Evolutionary conservation across 1,140 invertebrate genomes (phyloP).

Genomic region (Antheraea mylitta): DNA sequence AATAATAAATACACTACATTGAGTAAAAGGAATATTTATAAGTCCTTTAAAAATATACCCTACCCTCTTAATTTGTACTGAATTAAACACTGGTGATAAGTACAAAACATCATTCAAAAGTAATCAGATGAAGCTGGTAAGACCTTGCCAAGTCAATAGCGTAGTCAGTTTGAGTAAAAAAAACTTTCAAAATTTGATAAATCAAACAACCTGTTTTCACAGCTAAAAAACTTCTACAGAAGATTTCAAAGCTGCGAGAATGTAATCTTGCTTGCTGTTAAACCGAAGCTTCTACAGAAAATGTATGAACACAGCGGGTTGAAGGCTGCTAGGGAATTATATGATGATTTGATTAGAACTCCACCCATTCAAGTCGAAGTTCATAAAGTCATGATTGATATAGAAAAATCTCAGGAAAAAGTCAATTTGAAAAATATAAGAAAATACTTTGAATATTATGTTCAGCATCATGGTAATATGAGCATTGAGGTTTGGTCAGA

Average conservation of each 20-base stretch:
- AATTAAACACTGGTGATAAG: too few relatives aligned
- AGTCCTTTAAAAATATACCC: too few relatives aligned
- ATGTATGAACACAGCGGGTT: constrained; percentile 61
- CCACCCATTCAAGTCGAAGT: constrained; percentile 63
- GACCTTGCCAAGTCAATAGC: too few relatives aligned
- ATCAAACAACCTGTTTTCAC: constrained; percentile 33
- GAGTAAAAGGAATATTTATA: too few relatives aligned
- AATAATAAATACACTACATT: too few relatives aligned
- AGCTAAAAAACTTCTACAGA: constrained; percentile 60
- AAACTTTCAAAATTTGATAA: constrained; percentile 12
- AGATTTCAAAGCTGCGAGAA: constrained; percentile 63
- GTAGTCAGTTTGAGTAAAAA: too few relatives aligned
- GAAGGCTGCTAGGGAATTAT: constrained; percentile 58
- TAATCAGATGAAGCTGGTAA: too few relatives aligned
- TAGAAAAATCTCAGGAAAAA: constrained; percentile 60
- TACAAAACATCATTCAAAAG: too few relatives aligned
- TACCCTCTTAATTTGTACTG: too few relatives aligned
- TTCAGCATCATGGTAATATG: constrained; percentile 57
- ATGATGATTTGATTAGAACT: constrained; percentile 63
- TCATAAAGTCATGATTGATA: constrained; percentile 58
- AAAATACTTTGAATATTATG: constrained; percentile 61
- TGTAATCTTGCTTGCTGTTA: constrained; percentile 49
- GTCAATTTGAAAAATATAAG: constrained; percentile 48
- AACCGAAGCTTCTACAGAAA: constrained; percentile 65
- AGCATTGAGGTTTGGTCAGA: constrained; percentile 60